phyloP scores from a whole-genome alignment of 1,140 invertebrate species.

The Bombus sibiricus region DNA sequence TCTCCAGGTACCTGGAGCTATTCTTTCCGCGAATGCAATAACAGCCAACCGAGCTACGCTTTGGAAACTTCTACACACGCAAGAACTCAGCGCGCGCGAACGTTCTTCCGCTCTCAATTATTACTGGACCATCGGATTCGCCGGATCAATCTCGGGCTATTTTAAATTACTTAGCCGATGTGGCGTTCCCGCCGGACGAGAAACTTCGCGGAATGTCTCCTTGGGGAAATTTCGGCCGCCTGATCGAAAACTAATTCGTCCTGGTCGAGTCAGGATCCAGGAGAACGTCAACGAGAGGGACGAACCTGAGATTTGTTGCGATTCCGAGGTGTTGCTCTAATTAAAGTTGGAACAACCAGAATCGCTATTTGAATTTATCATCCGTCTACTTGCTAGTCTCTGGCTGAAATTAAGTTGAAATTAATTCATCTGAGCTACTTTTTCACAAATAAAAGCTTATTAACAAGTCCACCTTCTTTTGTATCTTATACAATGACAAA shows the following conservation, averaged over 20 bases:
- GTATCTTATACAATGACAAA: too few relatives aligned
- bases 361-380: too few relatives aligned
- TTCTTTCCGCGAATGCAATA: constrained; percentile 60
- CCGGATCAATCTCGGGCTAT: constrained; percentile 65
- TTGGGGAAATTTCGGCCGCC: constrained; percentile 59
- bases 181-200: constrained; percentile 17
- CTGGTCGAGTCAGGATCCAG: background rate
- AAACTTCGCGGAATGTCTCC: constrained; percentile 57
- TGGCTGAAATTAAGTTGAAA: too few relatives aligned
- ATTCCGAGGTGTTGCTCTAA: background rate
- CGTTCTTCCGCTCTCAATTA: constrained; percentile 50
- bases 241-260: constrained; percentile 68
- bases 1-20: constrained; percentile 48
- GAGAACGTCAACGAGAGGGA: background rate
- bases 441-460: too few relatives aligned
- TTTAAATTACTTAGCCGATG: constrained; percentile 66
- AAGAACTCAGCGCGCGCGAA: constrained; percentile 14
- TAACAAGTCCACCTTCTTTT: too few relatives aligned
- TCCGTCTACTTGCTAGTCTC: too few relatives aligned
- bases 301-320: background rate
- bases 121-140: constrained; percentile 45
- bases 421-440: too few relatives aligned
- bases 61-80: background rate
- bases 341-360: background rate
- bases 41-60: background rate